Percentiles rank a stretch among this genome's conserved stretches.
Evolutionary conservation across 2,888 invertebrate genomes (phyloP).

Genomic region (Monochamus alternatus): DNA sequence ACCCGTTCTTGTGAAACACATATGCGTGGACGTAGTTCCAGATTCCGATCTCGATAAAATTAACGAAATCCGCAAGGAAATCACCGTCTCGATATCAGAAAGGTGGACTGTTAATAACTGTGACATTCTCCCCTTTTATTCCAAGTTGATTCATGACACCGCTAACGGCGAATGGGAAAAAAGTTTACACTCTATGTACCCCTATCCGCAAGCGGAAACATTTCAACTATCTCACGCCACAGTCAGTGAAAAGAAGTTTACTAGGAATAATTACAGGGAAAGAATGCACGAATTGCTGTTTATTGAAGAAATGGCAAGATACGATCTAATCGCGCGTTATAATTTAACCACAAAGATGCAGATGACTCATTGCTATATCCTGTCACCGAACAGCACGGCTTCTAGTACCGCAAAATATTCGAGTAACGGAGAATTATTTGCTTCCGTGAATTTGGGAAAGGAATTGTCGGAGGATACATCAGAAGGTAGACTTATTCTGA

Average conservation of each 20-base stretch:
- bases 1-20: slow-evolving; percentile 77
- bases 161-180: slow-evolving; percentile 72
- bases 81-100: slow-evolving; percentile 76
- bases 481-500: slow-evolving; percentile 84
- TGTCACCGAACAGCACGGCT: slow-evolving; percentile 80
- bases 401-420: slow-evolving; percentile 85
- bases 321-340: slow-evolving; percentile 78
- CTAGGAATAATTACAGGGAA: slow-evolving; percentile 80
- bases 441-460: slow-evolving; percentile 80
- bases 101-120: slow-evolving; percentile 73
- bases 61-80: slow-evolving; percentile 75
- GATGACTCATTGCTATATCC: slow-evolving; percentile 79
- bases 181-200: slow-evolving; percentile 76
- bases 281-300: slow-evolving; percentile 84
- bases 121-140: slow-evolving; percentile 67
- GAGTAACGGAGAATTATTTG: slow-evolving; percentile 83
- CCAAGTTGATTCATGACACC: slow-evolving; percentile 56
- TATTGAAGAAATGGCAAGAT: slow-evolving; percentile 85
- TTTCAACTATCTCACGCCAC: slow-evolving; percentile 81
- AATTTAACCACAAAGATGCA: slow-evolving; percentile 79
- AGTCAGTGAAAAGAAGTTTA: slow-evolving; percentile 76
- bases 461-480: slow-evolving; percentile 88
- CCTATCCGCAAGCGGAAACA: slow-evolving; percentile 78
- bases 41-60: slow-evolving; percentile 78
- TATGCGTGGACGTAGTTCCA: slow-evolving; percentile 85